phyloP scores from a whole-genome alignment of 1,140 invertebrate species.

The Drosophila elegans region DNA sequence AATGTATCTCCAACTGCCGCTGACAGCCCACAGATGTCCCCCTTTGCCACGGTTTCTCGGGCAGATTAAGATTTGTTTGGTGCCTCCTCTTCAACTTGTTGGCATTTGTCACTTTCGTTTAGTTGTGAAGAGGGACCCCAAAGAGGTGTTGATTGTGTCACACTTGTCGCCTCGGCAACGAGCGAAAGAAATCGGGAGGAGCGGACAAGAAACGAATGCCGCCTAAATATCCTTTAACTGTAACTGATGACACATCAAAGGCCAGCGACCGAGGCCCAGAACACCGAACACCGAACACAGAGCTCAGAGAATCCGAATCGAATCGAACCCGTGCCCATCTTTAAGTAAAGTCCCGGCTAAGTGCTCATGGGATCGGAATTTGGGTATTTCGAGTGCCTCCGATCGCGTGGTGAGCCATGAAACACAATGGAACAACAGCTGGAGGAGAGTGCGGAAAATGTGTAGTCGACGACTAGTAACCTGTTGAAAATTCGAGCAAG shows the following conservation, averaged over 20 bases:
- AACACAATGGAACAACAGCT: slow-evolving; percentile 6
- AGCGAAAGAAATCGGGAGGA: slow-evolving; percentile 9
- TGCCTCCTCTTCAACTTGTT: slow-evolving; percentile 58
- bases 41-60: slow-evolving; percentile 21
- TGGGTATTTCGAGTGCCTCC: slow-evolving; percentile 14
- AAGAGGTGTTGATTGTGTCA: slow-evolving; percentile 83
- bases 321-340: slow-evolving; percentile 56
- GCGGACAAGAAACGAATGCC: slow-evolving; percentile 54
- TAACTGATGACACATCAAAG: slow-evolving; percentile 81
- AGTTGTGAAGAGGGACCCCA: slow-evolving; percentile 65
- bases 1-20: slow-evolving; percentile 52
- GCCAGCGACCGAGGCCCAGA: slow-evolving; percentile 15
- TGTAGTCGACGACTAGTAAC: neutral
- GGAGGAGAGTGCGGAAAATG: slow-evolving; percentile 1
- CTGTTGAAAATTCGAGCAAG: slow-evolving; percentile 32
- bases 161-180: slow-evolving; percentile 63
- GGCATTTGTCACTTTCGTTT: slow-evolving; percentile 81
- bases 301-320: slow-evolving; percentile 8
- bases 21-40: slow-evolving; percentile 64
- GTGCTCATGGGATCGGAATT: slow-evolving; percentile 41
- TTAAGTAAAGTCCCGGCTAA: slow-evolving; percentile 43
- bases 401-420: neutral
- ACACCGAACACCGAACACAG: neutral
- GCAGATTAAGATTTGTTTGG: slow-evolving; percentile 60
- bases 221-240: slow-evolving; percentile 82